These are phyloP conservation scores for Caenorhabditis wallacei DNA, from an alignment of 2,888 invertebrate genomes.

Conservation along the genomic window DNA sequence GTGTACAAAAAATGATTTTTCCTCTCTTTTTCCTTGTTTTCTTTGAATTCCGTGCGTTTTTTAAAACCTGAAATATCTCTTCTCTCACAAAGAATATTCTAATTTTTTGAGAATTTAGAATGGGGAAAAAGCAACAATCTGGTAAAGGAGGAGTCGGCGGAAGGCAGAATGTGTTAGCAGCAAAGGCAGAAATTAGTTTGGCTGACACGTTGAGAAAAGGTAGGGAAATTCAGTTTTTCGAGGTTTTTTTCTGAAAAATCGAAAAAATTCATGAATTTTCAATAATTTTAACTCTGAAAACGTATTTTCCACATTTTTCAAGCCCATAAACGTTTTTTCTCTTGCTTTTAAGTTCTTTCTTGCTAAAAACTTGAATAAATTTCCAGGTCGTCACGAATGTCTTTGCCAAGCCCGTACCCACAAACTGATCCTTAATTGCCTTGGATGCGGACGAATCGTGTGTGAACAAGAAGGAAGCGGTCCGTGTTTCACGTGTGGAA, in stretches of 20 bases:
- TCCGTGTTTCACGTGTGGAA: constrained; percentile 94
- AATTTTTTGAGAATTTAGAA: neutral
- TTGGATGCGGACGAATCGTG: constrained; percentile 94
- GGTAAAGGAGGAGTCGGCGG: constrained; percentile 47
- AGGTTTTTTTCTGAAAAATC: neutral
- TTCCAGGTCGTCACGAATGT: constrained; percentile 89
- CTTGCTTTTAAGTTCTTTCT: too few species aligned
- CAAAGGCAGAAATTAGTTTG: constrained; percentile 58
- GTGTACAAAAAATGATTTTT: constrained; percentile 26
- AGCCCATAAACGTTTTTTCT: too few species aligned
- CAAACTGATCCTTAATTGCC: constrained; percentile 93
- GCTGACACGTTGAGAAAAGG: constrained; percentile 64
- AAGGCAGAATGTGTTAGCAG: constrained; percentile 62
- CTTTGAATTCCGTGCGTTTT: neutral
- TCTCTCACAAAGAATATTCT: neutral
- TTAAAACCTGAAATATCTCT: neutral
- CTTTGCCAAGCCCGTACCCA: constrained; percentile 95
- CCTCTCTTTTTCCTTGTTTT: neutral
- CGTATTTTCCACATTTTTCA: too few species aligned
- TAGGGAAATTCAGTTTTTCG: constrained; percentile 21
- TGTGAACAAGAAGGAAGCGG: constrained; percentile 95
- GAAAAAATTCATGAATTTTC: too few species aligned
- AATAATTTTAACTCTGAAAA: too few species aligned
- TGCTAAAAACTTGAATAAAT: neutral
- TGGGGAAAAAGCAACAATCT: constrained; percentile 61